These are phyloP conservation scores for Lymantria dispar DNA, from an alignment of 2,888 invertebrate genomes.

Conservation along the genomic window DNA sequence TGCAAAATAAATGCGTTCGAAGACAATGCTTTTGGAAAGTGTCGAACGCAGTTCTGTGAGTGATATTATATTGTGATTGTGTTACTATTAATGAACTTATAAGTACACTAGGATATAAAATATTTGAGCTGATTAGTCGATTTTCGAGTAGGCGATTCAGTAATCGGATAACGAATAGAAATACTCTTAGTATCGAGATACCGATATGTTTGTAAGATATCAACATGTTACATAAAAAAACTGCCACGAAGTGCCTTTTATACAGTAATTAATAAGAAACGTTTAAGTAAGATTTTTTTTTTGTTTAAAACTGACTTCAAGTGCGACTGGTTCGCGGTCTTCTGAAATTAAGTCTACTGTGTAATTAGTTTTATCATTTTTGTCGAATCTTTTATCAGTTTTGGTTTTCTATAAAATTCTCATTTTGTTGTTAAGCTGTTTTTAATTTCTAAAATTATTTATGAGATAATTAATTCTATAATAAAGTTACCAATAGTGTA, in stretches of 20 bases:
- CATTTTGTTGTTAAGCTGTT: slow-evolving; percentile 53
- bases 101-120: slow-evolving; percentile 70
- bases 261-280: slow-evolving; percentile 54
- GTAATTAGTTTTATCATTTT: slow-evolving; percentile 34
- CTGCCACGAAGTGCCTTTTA: slow-evolving; percentile 82
- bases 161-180: slow-evolving; percentile 49
- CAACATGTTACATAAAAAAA: slow-evolving; percentile 60
- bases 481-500: slow-evolving; percentile 78
- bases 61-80: slow-evolving; percentile 81
- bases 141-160: slow-evolving; percentile 24
- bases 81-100: slow-evolving; percentile 66
- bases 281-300: slow-evolving; percentile 42
- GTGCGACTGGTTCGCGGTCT: slow-evolving; percentile 73
- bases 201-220: slow-evolving; percentile 59
- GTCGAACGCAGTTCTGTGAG: slow-evolving; percentile 71
- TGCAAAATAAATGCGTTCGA: slow-evolving; percentile 61
- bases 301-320: slow-evolving; percentile 37
- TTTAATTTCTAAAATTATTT: slow-evolving; percentile 69
- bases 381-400: slow-evolving; percentile 29
- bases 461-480: slow-evolving; percentile 70
- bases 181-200: slow-evolving; percentile 62
- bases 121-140: slow-evolving; percentile 38
- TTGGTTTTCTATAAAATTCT: slow-evolving; percentile 30
- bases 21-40: slow-evolving; percentile 54
- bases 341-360: slow-evolving; percentile 50